These are phyloP conservation scores for Clarias laeviceps DNA, from an alignment of 2,797 vertebrate genomes.

Conservation along the genomic window DNA sequence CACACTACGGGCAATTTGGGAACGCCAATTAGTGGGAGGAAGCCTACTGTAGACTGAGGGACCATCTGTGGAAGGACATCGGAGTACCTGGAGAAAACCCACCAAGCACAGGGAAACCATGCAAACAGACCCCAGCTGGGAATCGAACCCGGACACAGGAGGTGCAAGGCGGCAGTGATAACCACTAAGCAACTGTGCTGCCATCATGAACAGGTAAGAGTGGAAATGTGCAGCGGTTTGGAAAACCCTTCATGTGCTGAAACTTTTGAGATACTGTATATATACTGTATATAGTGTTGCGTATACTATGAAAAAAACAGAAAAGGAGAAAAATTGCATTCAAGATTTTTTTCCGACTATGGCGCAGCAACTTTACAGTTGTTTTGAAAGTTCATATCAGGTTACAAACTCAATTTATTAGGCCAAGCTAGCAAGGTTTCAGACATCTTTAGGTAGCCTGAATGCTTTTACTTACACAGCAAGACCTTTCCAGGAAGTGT, in stretches of 20 bases:
- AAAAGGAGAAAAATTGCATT: background rate
- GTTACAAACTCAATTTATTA: constrained; percentile 10
- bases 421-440: background rate
- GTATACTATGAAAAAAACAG: background rate
- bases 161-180: too few species aligned
- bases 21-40: too few species aligned
- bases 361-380: background rate
- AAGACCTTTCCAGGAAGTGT: background rate
- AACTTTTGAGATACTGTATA: background rate
- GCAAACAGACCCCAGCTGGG: too few species aligned
- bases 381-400: background rate
- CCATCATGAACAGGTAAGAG: background rate
- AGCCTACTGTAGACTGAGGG: too few species aligned
- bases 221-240: background rate
- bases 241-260: background rate
- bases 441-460: background rate
- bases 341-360: background rate
- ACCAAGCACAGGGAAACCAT: too few species aligned
- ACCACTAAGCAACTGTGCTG: too few species aligned
- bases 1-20: too few species aligned
- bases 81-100: too few species aligned
- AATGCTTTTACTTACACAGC: background rate
- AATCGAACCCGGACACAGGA: too few species aligned
- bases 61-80: too few species aligned
- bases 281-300: background rate